Evolutionary conservation across 2,113 vertebrate species (phyloP).

Genomic region (Rhineura floridana): DNA sequence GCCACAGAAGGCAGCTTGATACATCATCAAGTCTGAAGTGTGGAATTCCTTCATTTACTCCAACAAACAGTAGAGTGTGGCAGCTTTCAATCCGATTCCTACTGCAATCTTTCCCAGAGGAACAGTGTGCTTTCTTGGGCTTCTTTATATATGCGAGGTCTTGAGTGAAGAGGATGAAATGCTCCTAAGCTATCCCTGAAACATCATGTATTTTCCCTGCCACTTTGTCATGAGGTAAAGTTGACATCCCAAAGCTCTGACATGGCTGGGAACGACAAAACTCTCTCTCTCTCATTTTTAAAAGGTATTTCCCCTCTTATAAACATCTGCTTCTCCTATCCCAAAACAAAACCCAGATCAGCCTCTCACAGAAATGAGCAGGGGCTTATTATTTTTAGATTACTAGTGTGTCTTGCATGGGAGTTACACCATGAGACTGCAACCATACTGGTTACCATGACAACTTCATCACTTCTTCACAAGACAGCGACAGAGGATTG

Average conservation of each 20-base stretch:
- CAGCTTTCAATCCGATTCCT: not conserved
- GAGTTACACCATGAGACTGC: slow-evolving; percentile 43
- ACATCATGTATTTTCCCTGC: not conserved
- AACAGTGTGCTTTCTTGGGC: not conserved
- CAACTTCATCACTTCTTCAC: slow-evolving; percentile 59
- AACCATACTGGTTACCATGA: slow-evolving; percentile 66
- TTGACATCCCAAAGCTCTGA: not conserved
- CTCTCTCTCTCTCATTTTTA: not conserved
- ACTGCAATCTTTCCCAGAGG: not conserved
- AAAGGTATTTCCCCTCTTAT: not conserved
- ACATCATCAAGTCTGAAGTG: not conserved
- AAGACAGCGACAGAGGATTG: slow-evolving; percentile 67
- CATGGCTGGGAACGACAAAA: not conserved
- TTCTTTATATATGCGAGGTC: not conserved
- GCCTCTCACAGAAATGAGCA: slow-evolving; percentile 2
- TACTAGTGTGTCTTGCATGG: not conserved
- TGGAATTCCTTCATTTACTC: not conserved
- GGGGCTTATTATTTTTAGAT: slow-evolving; percentile 17
- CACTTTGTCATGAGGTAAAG: not conserved
- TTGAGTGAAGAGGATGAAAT: not conserved
- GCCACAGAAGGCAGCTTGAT: not conserved
- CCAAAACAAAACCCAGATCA: not conserved
- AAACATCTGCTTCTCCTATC: not conserved
- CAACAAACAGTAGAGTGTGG: not conserved
- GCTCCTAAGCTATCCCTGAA: not conserved